Evolutionary conservation across 1,140 invertebrate genomes (phyloP), one percentile per base, ranked within the genome.

Genomic region (Diabrotica virgifera): DNA sequence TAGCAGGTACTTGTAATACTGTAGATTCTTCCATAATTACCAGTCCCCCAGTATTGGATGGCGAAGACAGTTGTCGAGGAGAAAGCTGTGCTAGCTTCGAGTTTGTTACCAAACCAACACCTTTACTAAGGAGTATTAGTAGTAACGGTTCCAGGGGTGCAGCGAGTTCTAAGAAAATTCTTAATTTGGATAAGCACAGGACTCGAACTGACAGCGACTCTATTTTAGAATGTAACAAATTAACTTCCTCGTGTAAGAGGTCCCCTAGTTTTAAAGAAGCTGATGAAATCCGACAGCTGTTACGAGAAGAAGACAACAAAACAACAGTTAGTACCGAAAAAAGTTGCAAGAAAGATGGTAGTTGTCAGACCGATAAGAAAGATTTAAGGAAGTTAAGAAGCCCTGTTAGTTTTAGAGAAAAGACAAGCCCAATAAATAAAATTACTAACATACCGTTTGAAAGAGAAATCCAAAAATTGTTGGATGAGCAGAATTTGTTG

Each of bases 381-480:
- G 83, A 85, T 56, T 80, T 83, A 9, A 70, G 75, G 24, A 65
- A 74, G 65, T 72, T 77, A 10, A 80, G 81, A 63, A 81, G 82
- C 5, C 81, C 80, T 13, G 81, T 82, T 5, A 80, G 79, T 0
- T 77, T 80, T 10, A 67, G 73, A 14, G 78, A 76, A 54, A 77
- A 78, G 57, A 72, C 75, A 40, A 79, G 82, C 13, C 82, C 82
- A 4, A 83, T 82, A 72, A 71, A 64, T n/a, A 80, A 80, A 69
- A 70, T 80, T 24, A 78, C 82, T 62, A 84, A 82, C 59, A 75
- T 76, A 5, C 88, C 87, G 6, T 89, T 89, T 72, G 87, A 89
- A 78, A 83, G 87, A 72, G 88, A 90, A 74, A 88, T 90, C 66
- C 87, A 90, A 78, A 87, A 88, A 76, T 80, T 90, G 64, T 79